These are phyloP conservation scores for Drosophila ambigua DNA, from an alignment of 1,140 invertebrate species.

Conservation along the genomic window DNA sequence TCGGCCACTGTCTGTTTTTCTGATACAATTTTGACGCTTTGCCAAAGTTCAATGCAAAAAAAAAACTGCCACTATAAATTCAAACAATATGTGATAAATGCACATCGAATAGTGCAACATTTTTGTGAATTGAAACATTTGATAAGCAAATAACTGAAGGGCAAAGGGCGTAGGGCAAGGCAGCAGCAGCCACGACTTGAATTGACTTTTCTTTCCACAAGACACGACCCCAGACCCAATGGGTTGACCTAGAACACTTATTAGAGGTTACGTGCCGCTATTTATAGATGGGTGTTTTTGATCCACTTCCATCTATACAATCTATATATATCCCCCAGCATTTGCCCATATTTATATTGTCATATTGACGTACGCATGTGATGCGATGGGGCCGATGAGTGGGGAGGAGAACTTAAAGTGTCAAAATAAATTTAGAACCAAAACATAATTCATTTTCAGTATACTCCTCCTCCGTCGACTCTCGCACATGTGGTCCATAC, in stretches of 20 bases:
- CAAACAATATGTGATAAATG: conserved; percentile 35
- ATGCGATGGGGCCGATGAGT: conserved; percentile 4
- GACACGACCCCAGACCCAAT: conserved; percentile 8
- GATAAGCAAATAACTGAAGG: background rate
- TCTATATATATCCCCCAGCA: conserved; percentile 18
- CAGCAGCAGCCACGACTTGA: conserved; percentile 61
- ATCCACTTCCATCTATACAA: conserved; percentile 31
- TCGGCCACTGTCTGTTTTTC: conserved; percentile 19
- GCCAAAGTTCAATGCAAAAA: conserved; percentile 71
- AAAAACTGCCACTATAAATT: conserved; percentile 39
- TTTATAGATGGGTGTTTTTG: conserved; percentile 49
- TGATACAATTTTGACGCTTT: conserved; percentile 61
- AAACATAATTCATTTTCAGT: conserved; percentile 10
- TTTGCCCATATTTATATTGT: conserved; percentile 29
- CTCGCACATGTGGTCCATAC: conserved; percentile 25
- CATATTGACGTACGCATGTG: conserved; percentile 42
- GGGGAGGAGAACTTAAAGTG: conserved; percentile 28
- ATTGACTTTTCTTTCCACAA: background rate
- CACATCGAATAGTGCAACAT: conserved; percentile 21
- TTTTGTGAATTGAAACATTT: background rate
- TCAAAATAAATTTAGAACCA: conserved; percentile 39
- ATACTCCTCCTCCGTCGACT: conserved; percentile 9
- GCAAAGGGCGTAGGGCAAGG: background rate
- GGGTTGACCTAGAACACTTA: conserved; percentile 72
- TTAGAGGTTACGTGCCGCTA: conserved; percentile 69